Conservation (phyloP, 1,140 invertebrate genomes). For the Zaprionus capensis region DNA sequence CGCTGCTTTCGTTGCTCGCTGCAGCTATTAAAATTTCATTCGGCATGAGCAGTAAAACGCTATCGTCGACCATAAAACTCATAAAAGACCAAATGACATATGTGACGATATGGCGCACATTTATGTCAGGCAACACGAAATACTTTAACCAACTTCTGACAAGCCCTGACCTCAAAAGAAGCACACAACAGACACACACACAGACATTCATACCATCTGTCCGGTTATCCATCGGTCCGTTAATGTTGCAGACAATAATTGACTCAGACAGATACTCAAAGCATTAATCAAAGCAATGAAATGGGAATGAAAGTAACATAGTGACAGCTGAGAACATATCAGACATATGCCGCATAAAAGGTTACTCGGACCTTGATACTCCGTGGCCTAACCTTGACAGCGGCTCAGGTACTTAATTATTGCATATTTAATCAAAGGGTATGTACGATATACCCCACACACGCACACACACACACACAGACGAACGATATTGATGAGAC, state of each 20-base stretch:
- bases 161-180: slow-evolving; percentile 21
- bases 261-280: slow-evolving; percentile 20
- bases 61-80: slow-evolving; percentile 51
- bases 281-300: slow-evolving; percentile 36
- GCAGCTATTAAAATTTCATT: slow-evolving; percentile 52
- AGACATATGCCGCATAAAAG: slow-evolving; percentile 19
- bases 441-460: slow-evolving; percentile 2
- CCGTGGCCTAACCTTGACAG: slow-evolving; percentile 2
- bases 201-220: background rate
- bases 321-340: slow-evolving; percentile 23
- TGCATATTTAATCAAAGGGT: slow-evolving; percentile 69
- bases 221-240: background rate
- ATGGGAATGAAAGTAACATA: slow-evolving; percentile 12
- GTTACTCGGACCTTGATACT: background rate
- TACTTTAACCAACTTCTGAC: slow-evolving; percentile 11
- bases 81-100: slow-evolving; percentile 63
- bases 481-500: slow-evolving; percentile 56
- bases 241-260: slow-evolving; percentile 21
- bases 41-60: slow-evolving; percentile 59
- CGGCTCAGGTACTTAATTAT: slow-evolving; percentile 59
- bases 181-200: background rate
- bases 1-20: background rate
- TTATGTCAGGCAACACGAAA: slow-evolving; percentile 37
- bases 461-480: background rate
- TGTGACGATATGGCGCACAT: slow-evolving; percentile 65